A percentile compares a stretch with the other conserved stretches of the same genome.
phyloP scores from a whole-genome alignment of 2,797 vertebrate genomes.

The Bryconaethiops microstoma region DNA sequence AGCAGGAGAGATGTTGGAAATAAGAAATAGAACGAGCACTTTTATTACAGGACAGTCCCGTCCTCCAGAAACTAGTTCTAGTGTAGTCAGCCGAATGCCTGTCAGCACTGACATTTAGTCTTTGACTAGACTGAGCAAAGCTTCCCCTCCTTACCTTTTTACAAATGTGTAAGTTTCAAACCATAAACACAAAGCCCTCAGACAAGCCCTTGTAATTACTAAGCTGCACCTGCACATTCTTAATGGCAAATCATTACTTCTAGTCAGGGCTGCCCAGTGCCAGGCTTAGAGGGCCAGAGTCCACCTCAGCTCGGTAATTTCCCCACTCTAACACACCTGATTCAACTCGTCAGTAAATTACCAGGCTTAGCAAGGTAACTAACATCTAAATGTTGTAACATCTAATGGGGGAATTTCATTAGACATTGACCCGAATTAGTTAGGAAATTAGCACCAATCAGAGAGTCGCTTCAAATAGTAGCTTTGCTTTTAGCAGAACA shows the following conservation, averaged over 20 bases:
- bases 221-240: neutral
- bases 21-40: neutral
- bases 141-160: neutral
- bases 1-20: constrained; percentile 14
- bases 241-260: constrained; percentile 17
- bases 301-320: neutral
- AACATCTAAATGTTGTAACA: neutral
- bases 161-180: constrained; percentile 12
- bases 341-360: neutral
- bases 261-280: neutral
- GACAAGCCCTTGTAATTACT: constrained; percentile 1
- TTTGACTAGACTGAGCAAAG: neutral
- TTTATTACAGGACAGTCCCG: constrained; percentile 14
- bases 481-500: no score
- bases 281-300: neutral
- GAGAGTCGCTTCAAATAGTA: neutral
- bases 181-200: constrained; percentile 4
- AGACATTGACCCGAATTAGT: neutral
- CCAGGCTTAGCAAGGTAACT: no score
- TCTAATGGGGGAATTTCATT: neutral
- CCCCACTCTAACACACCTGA: neutral
- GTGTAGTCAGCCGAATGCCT: neutral
- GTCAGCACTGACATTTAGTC: neutral
- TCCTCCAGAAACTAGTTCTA: neutral
- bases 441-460: neutral